Evolutionary conservation across 2,888 invertebrate species (phyloP).

Genomic region (Stenolophus ochropezus): DNA sequence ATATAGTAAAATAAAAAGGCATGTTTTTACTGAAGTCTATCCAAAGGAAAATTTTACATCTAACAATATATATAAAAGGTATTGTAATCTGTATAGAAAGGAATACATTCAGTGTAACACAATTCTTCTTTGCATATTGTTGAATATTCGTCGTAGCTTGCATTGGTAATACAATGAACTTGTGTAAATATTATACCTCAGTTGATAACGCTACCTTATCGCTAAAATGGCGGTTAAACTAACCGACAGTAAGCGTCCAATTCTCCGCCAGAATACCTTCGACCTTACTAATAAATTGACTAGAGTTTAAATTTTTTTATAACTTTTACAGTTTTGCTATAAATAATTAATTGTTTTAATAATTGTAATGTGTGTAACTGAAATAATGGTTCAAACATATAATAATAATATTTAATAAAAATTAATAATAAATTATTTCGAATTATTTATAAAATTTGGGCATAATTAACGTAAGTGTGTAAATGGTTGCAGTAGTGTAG

Average conservation of each 20-base stretch:
- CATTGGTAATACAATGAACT: constrained; percentile 46
- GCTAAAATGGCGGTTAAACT: constrained; percentile 50
- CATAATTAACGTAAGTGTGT: neutral
- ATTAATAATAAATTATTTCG: neutral
- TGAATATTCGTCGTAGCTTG: neutral
- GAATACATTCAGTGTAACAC: neutral
- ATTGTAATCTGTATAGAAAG: neutral
- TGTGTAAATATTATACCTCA: constrained; percentile 40
- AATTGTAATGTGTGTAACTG: too few species aligned
- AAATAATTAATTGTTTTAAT: too few species aligned
- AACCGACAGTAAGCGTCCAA: constrained; percentile 35
- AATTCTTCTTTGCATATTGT: neutral
- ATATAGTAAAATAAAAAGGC: too few species aligned
- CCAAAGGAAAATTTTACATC: too few species aligned
- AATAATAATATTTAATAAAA: neutral
- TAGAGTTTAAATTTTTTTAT: too few species aligned
- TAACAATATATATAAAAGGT: too few species aligned
- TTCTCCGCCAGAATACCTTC: constrained; percentile 35
- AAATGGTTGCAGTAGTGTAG: neutral
- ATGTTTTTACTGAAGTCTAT: too few species aligned
- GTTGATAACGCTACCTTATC: constrained; percentile 49
- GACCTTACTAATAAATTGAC: too few species aligned
- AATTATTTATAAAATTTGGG: neutral
- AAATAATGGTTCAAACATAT: too few species aligned
- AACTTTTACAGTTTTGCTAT: too few species aligned